Evolutionary conservation across 1,140 invertebrate genomes (phyloP), one percentile per base, ranked within the genome.

Genomic region (Brachionus angularis): DNA sequence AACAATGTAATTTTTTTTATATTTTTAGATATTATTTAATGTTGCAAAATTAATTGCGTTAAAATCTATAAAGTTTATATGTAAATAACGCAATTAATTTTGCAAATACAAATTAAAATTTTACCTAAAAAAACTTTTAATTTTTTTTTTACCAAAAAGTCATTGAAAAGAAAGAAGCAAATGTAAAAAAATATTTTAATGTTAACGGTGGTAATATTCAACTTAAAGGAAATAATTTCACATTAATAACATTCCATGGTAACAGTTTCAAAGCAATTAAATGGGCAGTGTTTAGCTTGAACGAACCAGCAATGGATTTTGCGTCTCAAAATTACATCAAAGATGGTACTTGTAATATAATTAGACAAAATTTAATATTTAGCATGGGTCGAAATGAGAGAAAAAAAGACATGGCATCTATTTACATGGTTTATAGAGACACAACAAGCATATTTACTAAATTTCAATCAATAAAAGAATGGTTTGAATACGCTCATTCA

Each of bases 221-320:
- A 77, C 83, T 96, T 14, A 89, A 91, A 21, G 90, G 88, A 29
- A 92, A 94, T 70, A 83, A 84, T 78, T 91, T 98, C 42, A 94
- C 92, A 12, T 83, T 98, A 36, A 93, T 92, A 5, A 96, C 93
- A 80, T 98, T 96, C 84, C 92, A 96, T 81, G 94, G 93, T 4
- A 91, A 95, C 75, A 96, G 96, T 81, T 95, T 97, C 80, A 93
- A 93, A 74, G 89, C 92, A 29, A 96, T 96, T 82, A 93, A 89
- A 1, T 98, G 94, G 93, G 93, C 93, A 1, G 77, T 96, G 29
- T 97, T 97, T 79, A 94, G 90, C 72, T 83, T 98, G 52, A 90
- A 91, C 79, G 91, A 96, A 74, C 93, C 93, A 0, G 91, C 88
- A 72, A 96, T 97, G 72, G 91, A 89, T 75, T 97, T 97, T 83